Evolutionary conservation across 2,888 invertebrate species (phyloP), one percentile per base, ranked within the genome.

Genomic region (Perizoma flavofasciatum): DNA sequence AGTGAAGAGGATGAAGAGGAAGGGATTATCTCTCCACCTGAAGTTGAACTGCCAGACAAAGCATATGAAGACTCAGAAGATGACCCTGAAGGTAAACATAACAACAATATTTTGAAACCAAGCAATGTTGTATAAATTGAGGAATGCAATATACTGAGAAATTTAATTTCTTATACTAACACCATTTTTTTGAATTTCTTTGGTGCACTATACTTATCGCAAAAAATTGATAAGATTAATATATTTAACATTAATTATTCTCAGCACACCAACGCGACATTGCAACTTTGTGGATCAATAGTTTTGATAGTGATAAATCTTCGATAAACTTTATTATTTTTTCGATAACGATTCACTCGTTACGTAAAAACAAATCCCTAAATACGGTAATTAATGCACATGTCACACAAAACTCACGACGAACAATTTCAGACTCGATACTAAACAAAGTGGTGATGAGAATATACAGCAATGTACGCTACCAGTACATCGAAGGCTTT

Each of bases 401-500:
- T 22, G 22, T 22, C 22, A 22, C 22, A 2, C 22, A 22, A 1
- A 22, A 22, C 22, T 22, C 22, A 22, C 22, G 22, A 22, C 3
- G 3, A 22, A 22, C 22, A 22, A 22, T 44, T 44, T 22, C 44
- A 83, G 81, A 74, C 48, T 66, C 66, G 4, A 62, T 77, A 44
- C 71, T 67, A 61, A 70, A 70, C 53, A 71, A 71, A 39, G 83
- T 82, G 8, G 67, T 59, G 4, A 61, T 85, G 6, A 73, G 83
- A 50, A 56, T 88, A 11, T 80, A 65, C 62, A 64, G 77, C 3
- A 75, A 73, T 47, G 69, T 68, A 4, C 86, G 79, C 4, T 94
- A 89, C 72, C 98, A 98, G 82, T 89, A 76, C 32, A 95, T 98
- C 32, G 81, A 94, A 63, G 98, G 98, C 0, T 98, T 97, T 79